Base-by-base conservation (phyloP, 2,888 invertebrate genomes). In the Epistrophe grossulariae region DNA sequence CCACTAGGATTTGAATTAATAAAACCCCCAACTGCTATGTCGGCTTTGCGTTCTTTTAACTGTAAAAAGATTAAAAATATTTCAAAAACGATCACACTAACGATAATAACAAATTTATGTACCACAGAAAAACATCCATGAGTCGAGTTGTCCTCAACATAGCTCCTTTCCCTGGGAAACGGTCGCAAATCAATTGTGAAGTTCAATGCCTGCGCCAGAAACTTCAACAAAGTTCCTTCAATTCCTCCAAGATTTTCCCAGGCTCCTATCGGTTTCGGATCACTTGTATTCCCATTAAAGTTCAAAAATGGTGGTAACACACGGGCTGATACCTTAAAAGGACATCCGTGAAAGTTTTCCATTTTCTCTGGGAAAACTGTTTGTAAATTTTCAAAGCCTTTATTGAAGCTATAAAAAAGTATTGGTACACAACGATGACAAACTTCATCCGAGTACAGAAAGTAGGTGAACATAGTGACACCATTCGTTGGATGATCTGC, bases 221-320 rank as follows among this genome's bases (percentile, higher is more conserved):
- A 0, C 43, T 89, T 90, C 3, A 92, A 79, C 5, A 92, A 68
- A 10, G 89, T 89, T 0, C 91, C 92, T 28, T 92, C 92, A 38
- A 92, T 83, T 0, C 92, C 92, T 0, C 68, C 74, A 0, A 91
- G 77, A 0, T 90, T 90, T n/a, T 77, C 57, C 24, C 40, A 80
- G 38, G 89, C 77, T 7, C 84, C 70, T 6, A 90, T 88, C 5
- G 79, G 80, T 0, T 77, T 48, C 8, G 89, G 77, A 74, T 90
- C 89, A 0, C 59, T 50, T 0, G 2, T n/a, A 62, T 92, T 88
- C 0, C 92, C 92, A 0, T 4, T 9, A 24, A 91, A 92, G 5
- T 50, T 83, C 10, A 91, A 62, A 17, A 90, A 88, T 0, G 92
- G 92, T 6, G 89, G 83, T 28, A 89, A 0, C 0, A 85, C 74